Evolutionary conservation across 2,797 vertebrate species (phyloP), one percentile per base, ranked within the genome.

Genomic region (Siniperca scherzeri): DNA sequence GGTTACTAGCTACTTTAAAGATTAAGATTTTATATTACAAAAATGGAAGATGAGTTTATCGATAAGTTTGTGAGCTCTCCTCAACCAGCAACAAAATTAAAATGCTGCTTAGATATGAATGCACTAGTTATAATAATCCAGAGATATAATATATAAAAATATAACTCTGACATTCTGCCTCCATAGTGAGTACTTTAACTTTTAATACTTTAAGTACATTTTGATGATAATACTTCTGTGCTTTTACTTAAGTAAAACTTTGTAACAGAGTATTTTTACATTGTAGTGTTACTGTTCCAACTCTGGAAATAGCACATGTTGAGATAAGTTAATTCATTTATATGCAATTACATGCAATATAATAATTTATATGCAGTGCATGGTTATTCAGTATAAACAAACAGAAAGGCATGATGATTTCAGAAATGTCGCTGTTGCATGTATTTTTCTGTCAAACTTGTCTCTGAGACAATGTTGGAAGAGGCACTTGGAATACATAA

Each of bases 61-160:
- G 33, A 68, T 68, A 55, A 59, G 13, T 48, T 10, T 38, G 17
- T n/a, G 3, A 61, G 55, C 36, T 17, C 2, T 30, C 2, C 27
- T 33, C 11, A 50, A 22, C 27, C 16, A 25, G n/a, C 33, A 68
- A 16, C 30, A 50, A 9, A 19, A 17, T 59, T 44, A 65, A 57
- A 55, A 48, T 48, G 7, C 19, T 14, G 13, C 62, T 59, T 36
- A 9, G 10, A 59, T 56, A 14, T 70, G 55, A 42, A 30, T 4
- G 30, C 27, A 57, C 14, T 17, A 50, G 30, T 68, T 21, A 66
- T 36, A 67, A 48, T 68, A 48, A 56, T 76, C 8, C 27, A 67
- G 38, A 10, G n/a, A 55, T 64, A 13, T 74, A 19, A 42, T 56
- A 36, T 66, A 9, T 57, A 30, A 22, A 22, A 40, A 16, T 42